Base-by-base conservation (phyloP, 1,140 invertebrate species). In the Homalodisca vitripennis region DNA sequence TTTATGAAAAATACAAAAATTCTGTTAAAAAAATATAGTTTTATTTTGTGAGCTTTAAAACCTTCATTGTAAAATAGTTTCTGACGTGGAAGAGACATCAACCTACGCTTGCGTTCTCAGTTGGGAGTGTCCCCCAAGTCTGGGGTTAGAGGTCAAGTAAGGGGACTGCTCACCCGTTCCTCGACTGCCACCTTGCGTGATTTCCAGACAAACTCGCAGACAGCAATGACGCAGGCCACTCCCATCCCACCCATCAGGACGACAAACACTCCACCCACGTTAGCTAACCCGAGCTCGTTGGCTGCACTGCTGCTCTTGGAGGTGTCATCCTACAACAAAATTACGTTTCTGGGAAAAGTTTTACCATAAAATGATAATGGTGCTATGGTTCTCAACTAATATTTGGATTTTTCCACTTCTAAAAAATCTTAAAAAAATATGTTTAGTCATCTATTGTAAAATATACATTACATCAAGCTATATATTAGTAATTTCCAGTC, bases 201-300 rank as follows among this genome's bases (percentile, higher is more conserved):
- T 80, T 96, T 95, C 93, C 93, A 96, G 13, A 95, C 89, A 79
- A 96, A 96, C 80, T 97, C 95, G 78, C 92, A 92, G 22, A 95
- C 90, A 10, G 92, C 92, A 71, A 94, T 91, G 67, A 94, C 89
- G 76, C 92, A 93, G 2, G 92, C 92, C 24, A 94, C 88, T 10
- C 90, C 91, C 89, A 94, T 93, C 12, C 93, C 93, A 32, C 90
- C 92, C 84, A 96, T 91, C 22, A 98, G 84, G 0, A 98, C 94
- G 0, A 98, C 93, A 79, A 98, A 98, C 1, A 98, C 95, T 1
- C 96, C 95, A 57, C 95, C 94, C 41, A 98, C 94, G 78, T 97
- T 97, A 13, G 92, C 92, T 72, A 98, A 81, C 12, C 93, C 92
- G 68, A 93, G 81, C 81, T 93, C 92, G 79, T 92, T 93, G 24